These are phyloP conservation scores for Hydrozoanthus tunicans DNA, from an alignment of 64 coral and sea anemone species.

Conservation along the genomic window DNA sequence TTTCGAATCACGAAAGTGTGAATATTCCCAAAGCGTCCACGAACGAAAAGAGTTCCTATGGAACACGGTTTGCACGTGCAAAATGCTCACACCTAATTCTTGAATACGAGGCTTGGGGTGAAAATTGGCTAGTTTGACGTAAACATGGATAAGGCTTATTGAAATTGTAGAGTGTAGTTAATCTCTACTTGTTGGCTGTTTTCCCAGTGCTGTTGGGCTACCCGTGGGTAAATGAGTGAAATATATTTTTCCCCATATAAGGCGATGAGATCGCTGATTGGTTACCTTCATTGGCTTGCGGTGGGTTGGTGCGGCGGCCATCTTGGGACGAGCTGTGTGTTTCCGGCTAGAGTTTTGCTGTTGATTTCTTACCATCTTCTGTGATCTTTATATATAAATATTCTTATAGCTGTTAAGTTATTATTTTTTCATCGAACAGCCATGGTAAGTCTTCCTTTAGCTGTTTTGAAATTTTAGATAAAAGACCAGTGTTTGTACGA, in stretches of 20 bases:
- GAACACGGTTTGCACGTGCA: too few species aligned
- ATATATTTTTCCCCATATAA: conserved; percentile 29
- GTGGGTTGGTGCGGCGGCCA: conserved; percentile 84
- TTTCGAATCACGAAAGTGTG: too few species aligned
- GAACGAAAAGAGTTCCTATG: too few species aligned
- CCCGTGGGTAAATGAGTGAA: background rate
- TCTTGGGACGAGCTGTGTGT: conserved; percentile 81
- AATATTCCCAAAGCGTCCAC: too few species aligned
- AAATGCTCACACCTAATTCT: too few species aligned
- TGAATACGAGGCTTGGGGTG: too few species aligned
- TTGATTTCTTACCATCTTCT: conserved; percentile 62
- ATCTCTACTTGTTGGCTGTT: too few species aligned
- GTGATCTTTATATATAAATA: conserved; percentile 49
- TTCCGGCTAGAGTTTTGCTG: conserved; percentile 78
- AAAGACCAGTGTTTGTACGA: conserved; percentile 71
- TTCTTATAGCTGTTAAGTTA: conserved; percentile 41
- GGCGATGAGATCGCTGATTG: conserved; percentile 44
- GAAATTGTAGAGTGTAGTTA: too few species aligned
- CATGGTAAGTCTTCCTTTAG: conserved; percentile 80
- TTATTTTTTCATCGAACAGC: conserved; percentile 24
- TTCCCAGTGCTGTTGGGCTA: background rate
- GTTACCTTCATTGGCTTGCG: conserved; percentile 54
- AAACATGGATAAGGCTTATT: too few species aligned
- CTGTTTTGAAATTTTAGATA: conserved; percentile 26
- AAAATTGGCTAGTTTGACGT: too few species aligned